Conservation (phyloP, 2,888 invertebrate genomes). For the Sepioteuthis lessoniana region DNA sequence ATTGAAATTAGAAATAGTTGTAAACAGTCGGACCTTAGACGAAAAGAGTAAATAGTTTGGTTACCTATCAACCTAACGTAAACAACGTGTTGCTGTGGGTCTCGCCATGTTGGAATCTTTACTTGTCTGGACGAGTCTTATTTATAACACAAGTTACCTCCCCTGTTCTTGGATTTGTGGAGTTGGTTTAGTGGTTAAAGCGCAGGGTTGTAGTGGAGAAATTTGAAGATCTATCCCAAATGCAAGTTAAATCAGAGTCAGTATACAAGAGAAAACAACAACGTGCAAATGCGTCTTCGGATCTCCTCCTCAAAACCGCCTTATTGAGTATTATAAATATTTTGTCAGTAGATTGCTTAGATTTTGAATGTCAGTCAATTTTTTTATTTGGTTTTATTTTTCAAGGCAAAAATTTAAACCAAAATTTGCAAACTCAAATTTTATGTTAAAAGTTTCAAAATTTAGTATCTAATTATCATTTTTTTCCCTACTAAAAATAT, state of each 20-base stretch:
- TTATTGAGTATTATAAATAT: no score
- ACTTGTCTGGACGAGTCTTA: background rate
- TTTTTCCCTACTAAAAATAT: no score
- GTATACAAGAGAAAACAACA: no score
- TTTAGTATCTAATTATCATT: no score
- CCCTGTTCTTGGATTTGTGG: background rate
- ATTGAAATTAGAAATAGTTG: background rate
- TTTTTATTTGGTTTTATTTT: no score
- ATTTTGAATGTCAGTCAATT: no score
- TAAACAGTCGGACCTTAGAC: background rate
- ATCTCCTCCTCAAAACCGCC: background rate
- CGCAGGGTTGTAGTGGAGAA: background rate
- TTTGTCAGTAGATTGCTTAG: no score
- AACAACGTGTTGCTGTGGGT: constrained; percentile 36
- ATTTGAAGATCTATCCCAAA: background rate
- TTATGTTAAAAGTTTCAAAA: no score
- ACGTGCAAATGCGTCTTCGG: background rate
- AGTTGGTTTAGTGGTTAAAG: background rate
- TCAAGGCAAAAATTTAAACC: no score
- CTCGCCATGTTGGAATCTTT: constrained; percentile 7
- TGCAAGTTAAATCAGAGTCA: no score
- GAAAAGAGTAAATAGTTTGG: background rate
- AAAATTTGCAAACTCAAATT: no score
- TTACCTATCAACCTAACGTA: constrained; percentile 39
- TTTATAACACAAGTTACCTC: background rate